Evolutionary conservation across 2,888 invertebrate genomes (phyloP).

Genomic region (Phragmatobia fuliginosa): DNA sequence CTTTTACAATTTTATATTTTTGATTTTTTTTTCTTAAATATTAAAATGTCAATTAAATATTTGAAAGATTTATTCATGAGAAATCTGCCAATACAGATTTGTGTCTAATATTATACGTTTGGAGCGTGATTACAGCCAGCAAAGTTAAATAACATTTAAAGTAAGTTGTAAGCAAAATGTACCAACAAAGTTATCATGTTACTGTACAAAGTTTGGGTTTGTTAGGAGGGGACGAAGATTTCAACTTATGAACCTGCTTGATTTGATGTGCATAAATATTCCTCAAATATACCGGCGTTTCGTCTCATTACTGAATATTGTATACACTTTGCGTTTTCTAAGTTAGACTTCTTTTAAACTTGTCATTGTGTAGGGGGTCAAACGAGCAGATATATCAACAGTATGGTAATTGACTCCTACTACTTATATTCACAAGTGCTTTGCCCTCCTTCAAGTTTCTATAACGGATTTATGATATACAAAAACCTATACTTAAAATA

Average conservation of each 20-base stretch:
- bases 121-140: background rate
- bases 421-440: too few relatives aligned
- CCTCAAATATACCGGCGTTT: background rate
- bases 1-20: too few relatives aligned
- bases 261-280: background rate
- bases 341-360: background rate
- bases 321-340: background rate
- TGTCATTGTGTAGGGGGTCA: too few relatives aligned
- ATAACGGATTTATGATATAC: too few relatives aligned
- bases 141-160: background rate
- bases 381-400: too few relatives aligned
- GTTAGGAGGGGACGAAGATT: background rate
- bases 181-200: constrained; percentile 4
- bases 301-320: background rate
- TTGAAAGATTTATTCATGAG: too few relatives aligned
- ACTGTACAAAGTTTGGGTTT: background rate
- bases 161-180: background rate
- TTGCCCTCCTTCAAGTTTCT: too few relatives aligned
- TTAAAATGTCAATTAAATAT: too few relatives aligned
- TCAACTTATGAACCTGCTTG: background rate
- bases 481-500: too few relatives aligned
- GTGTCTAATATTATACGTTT: background rate
- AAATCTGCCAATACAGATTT: background rate
- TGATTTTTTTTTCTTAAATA: too few relatives aligned
- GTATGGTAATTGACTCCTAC: too few relatives aligned